A percentile compares a stretch with the other conserved stretches of the same genome.
These are phyloP conservation scores for Eucriotettix oculatus DNA, from an alignment of 2,888 invertebrate genomes.

Conservation along the genomic window DNA sequence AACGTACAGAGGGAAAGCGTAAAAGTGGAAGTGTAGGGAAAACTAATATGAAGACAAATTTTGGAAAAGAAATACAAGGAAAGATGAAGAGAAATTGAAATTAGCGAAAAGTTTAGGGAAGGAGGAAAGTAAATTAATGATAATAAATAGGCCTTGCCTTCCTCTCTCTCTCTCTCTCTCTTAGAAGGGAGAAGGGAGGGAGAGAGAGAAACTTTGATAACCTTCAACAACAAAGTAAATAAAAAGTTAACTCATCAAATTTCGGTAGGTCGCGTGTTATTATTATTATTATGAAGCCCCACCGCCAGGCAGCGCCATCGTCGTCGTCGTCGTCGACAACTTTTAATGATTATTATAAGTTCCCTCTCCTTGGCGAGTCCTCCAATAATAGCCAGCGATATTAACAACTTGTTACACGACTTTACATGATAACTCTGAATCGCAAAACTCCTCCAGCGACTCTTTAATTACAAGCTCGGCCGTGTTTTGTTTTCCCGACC, in stretches of 20 bases:
- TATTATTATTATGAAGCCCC: not conserved
- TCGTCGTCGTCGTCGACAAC: not conserved
- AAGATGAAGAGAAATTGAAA: no score
- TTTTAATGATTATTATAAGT: not conserved
- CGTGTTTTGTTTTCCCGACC: no score
- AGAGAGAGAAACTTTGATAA: not conserved
- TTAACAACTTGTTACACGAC: not conserved
- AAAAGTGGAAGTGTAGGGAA: no score
- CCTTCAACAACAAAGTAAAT: constrained; percentile 1
- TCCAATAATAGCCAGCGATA: not conserved
- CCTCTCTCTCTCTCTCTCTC: no score
- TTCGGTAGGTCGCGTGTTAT: constrained; percentile 3
- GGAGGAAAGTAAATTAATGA: no score
- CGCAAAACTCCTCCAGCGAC: not conserved
- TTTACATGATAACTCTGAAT: not conserved
- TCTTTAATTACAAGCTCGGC: no score
- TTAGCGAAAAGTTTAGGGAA: no score
- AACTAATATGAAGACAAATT: no score
- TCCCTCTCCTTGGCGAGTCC: not conserved
- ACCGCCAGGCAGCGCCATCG: not conserved
- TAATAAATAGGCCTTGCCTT: no score
- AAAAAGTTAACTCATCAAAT: constrained; percentile 12
- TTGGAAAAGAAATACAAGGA: no score
- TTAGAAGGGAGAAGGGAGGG: no score
- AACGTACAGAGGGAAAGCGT: no score